phyloP scores from a whole-genome alignment of 2,113 vertebrate genomes.

The Dicerorhinus sumatrensis region DNA sequence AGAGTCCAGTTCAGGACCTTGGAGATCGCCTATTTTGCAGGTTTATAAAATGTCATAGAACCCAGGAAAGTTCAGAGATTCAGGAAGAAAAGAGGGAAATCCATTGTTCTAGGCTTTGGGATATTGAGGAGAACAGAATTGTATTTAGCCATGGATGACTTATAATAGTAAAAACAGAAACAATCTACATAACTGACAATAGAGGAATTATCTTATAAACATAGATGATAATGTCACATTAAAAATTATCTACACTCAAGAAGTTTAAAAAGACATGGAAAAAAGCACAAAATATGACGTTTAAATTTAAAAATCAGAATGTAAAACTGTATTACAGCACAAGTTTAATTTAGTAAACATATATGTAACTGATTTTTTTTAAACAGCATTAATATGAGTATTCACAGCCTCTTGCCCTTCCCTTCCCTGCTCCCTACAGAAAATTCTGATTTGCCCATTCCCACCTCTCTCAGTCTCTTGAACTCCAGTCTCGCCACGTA shows the following conservation, averaged over 20 bases:
- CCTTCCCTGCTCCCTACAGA: neutral
- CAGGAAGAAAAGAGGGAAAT: neutral
- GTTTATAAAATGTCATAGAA: neutral
- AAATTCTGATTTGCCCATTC: neutral
- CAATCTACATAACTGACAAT: neutral
- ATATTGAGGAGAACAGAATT: neutral
- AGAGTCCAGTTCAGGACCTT: neutral
- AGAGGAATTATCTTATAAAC: neutral
- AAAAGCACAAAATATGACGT: slow-evolving; percentile 11
- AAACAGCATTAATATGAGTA: neutral
- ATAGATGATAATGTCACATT: neutral
- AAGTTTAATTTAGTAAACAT: neutral
- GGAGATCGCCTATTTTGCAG: neutral
- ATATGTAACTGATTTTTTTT: neutral
- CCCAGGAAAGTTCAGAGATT: neutral
- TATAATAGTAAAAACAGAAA: neutral
- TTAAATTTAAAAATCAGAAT: neutral
- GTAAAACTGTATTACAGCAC: neutral
- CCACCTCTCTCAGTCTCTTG: neutral
- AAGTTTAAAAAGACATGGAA: neutral
- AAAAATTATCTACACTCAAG: neutral
- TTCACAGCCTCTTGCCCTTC: neutral
- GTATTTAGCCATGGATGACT: neutral
- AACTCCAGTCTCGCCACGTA: neutral
- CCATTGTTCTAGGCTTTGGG: neutral